Base-by-base conservation (phyloP, 92 coral and sea anemone species). In the Palythoa grandiflora region DNA sequence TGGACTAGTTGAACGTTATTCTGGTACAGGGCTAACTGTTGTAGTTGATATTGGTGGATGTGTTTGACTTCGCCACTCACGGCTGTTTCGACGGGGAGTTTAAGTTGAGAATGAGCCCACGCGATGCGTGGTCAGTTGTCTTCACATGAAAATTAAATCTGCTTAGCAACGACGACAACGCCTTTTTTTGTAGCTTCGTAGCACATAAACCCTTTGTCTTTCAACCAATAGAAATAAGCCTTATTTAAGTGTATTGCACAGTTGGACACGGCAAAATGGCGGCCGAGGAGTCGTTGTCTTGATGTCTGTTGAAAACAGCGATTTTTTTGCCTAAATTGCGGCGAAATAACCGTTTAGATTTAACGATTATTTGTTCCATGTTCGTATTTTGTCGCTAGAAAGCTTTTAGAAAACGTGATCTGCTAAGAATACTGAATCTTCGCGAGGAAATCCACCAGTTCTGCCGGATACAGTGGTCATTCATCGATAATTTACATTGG, bases 231-330 rank as follows among this genome's bases (percentile, higher is more conserved):
- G 78, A 74, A 74, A 48, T 11, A 47, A 52, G 50, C 51, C 78
- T 73, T 73, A 8, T 5, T 73, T n/a, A 40, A 17, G 77, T 38
- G 37, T 28, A 73, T 73, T 73, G 53, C 78, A 73, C 78, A 39
- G 44, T 39, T 73, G n/a, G 38, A 73, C 78, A 73, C 51, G 78
- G 78, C 78, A 73, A 73, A 35, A 73, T 73, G 78, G 78, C 54
- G 78, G 78, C 51, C 15, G 3, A 40, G n/a, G 28, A 54, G 9
- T 54, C 0, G 28, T 28, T 54, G 60, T 54, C 60, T 54, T 54
- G 15, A 54, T 2, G 10, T 54, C 2, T 9, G 60, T 11, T 74
- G 54, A 74, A 44, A 74, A 74, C 79, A 35, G 79, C 38, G 59
- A 13, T 74, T 35, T 44, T 74, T 74, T 74, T 39, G 59, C 79